phyloP scores from a whole-genome alignment of 2,888 invertebrate species.

The Mesoligia furuncula region DNA sequence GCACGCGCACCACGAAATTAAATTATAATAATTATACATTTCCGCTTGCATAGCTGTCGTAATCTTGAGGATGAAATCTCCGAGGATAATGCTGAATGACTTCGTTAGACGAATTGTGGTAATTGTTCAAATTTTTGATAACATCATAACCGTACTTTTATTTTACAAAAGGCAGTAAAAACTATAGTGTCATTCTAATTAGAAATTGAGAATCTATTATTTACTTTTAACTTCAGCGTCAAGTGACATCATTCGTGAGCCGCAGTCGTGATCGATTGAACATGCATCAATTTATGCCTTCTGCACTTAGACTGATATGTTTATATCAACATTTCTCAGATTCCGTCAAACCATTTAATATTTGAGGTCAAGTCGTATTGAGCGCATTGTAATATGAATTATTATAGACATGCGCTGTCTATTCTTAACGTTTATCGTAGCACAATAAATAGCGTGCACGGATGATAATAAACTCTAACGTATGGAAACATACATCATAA shows the following conservation, averaged over 20 bases:
- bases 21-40: slow-evolving; percentile 82
- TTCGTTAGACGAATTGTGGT: slow-evolving; percentile 23
- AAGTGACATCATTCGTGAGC: slow-evolving; percentile 60
- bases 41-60: slow-evolving; percentile 78
- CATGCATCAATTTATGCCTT: slow-evolving; percentile 61
- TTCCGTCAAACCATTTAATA: slow-evolving; percentile 59
- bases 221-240: slow-evolving; percentile 25
- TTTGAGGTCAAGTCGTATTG: slow-evolving; percentile 63
- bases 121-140: slow-evolving; percentile 14
- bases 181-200: slow-evolving; percentile 4
- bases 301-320: slow-evolving; percentile 29
- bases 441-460: slow-evolving; percentile 71
- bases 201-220: slow-evolving; percentile 21
- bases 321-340: slow-evolving; percentile 53
- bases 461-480: slow-evolving; percentile 74
- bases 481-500: slow-evolving; percentile 76
- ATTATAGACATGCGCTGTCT: slow-evolving; percentile 66
- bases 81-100: slow-evolving; percentile 38
- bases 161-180: background rate
- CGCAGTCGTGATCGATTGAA: slow-evolving; percentile 60
- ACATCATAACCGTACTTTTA: background rate
- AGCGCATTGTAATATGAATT: slow-evolving; percentile 61
- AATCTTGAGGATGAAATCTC: slow-evolving; percentile 56
- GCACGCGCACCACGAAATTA: slow-evolving; percentile 86
- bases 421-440: slow-evolving; percentile 60